Evolutionary conservation across 2,888 invertebrate species (phyloP).

Genomic region (Drosophila leonis): DNA sequence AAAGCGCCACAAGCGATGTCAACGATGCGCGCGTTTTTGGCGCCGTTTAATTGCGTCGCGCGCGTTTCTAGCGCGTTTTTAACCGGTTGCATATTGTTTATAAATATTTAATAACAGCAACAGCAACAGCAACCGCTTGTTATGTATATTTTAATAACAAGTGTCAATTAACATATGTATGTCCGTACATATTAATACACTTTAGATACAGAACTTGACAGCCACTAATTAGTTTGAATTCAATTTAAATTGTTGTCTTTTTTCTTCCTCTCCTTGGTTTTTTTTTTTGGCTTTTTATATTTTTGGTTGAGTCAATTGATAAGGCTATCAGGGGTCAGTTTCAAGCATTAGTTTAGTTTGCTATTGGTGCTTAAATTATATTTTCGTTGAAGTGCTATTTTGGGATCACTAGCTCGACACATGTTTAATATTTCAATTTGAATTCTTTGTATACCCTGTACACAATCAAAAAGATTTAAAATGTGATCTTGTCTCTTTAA

Average conservation of each 20-base stretch:
- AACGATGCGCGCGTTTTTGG: constrained; percentile 49
- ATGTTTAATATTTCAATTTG: neutral
- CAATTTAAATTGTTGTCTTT: constrained; percentile 48
- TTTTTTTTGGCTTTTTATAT: neutral
- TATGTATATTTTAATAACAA: constrained; percentile 44
- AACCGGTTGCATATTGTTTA: constrained; percentile 60
- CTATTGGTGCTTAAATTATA: constrained; percentile 7
- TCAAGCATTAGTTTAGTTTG: constrained; percentile 22
- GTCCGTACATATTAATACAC: constrained; percentile 25
- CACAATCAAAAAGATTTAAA: neutral
- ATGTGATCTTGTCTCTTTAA: neutral
- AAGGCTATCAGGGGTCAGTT: constrained; percentile 32
- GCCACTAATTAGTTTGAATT: constrained; percentile 55
- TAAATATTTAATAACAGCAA: constrained; percentile 44
- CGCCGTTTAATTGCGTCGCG: constrained; percentile 65
- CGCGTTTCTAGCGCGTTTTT: constrained; percentile 52
- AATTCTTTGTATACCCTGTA: neutral
- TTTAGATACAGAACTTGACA: constrained; percentile 38
- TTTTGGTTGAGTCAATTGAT: constrained; percentile 36
- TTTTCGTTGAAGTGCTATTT: constrained; percentile 31
- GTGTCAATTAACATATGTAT: constrained; percentile 65
- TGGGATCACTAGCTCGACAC: neutral
- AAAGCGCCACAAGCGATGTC: constrained; percentile 33
- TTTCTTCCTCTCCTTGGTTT: neutral
- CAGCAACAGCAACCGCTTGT: constrained; percentile 29